A percentile compares a stretch with the other conserved stretches of the same genome.
phyloP scores from a whole-genome alignment of 35 echinoderm and acorn worm species.

The Chiridota heheva region DNA sequence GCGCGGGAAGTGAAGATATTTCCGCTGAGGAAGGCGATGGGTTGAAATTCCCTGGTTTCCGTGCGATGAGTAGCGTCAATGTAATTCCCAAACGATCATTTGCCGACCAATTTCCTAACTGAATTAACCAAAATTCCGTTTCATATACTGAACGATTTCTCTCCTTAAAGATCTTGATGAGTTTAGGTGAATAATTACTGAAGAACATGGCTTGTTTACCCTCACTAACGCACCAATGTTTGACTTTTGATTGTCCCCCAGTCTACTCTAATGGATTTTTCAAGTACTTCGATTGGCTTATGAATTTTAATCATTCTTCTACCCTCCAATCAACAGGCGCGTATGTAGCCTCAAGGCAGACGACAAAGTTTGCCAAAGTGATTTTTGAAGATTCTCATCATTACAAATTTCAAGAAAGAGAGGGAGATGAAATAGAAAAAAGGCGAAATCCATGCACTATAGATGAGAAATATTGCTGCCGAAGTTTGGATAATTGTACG shows the following conservation, averaged over 20 bases:
- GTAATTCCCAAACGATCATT: no score
- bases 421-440: not conserved
- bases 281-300: slow-evolving; percentile 57
- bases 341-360: slow-evolving; percentile 39
- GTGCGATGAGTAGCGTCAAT: no score
- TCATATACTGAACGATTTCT: no score
- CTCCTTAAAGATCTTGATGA: no score
- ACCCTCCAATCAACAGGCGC: slow-evolving; percentile 31
- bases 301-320: slow-evolving; percentile 40
- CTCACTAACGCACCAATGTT: no score
- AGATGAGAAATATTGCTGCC: no score
- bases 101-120: no score
- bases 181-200: no score
- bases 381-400: slow-evolving; percentile 2
- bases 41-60: slow-evolving; percentile 28
- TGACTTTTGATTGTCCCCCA: no score
- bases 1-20: slow-evolving; percentile 28
- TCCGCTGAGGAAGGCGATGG: slow-evolving; percentile 25
- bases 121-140: no score
- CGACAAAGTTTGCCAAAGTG: slow-evolving; percentile 41
- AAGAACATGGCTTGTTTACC: no score
- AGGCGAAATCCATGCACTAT: no score
- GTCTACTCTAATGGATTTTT: slow-evolving; percentile 52
- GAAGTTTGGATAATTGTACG: slow-evolving; percentile 17
- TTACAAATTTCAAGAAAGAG: not conserved